Base-by-base conservation (phyloP, 2,113 vertebrate genomes). In the Pundamilia nyererei region DNA sequence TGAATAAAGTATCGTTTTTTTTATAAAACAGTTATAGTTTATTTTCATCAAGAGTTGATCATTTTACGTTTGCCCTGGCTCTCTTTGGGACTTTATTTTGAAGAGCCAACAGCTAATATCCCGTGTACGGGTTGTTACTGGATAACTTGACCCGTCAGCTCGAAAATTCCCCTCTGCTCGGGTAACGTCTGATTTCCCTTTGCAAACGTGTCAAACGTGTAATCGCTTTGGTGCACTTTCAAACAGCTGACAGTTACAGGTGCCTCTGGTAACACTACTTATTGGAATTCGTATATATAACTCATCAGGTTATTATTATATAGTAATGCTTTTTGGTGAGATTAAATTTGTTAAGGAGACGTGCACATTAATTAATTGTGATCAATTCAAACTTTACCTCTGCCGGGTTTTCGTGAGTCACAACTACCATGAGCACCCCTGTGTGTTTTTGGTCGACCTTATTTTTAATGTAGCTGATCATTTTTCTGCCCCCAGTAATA, bases 121-220 rank as follows among this genome's bases (percentile, higher is more conserved):
- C 72, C 5, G 3, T 40, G 4, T 19, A 0, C 42, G 53, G 3
- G 14, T 9, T 26, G 0, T 15, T 15, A 35, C 6, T 3, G 5
- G 5, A 9, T 29, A 35, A 47, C n/a, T 85, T 90, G 47, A 60
- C 15, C 2, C 3, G 68, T 5, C 19, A 21, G 17, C 15, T 6
- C 9, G 17, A 55, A 7, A 47, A 70, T 38, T 79, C 75, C 33
- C 40, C 11, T 40, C 19, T 79, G 81, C 81, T 83, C 80, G 3
- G 68, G 45, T 70, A 86, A 92, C 68, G 55, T 86, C 72, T 94
- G 70, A 51, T 80, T 53, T 49, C 72, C 84, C 82, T 56, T 14
- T 38, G 12, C 7, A 12, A 81, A 60, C 40, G 24, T 31, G 55
- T 21, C 19, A 6, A 38, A 54, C 38, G 47, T 49, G 51, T 29